These are phyloP conservation scores for Spheniscus mendiculus DNA, from an alignment of 2,113 vertebrate species.

Conservation along the genomic window DNA sequence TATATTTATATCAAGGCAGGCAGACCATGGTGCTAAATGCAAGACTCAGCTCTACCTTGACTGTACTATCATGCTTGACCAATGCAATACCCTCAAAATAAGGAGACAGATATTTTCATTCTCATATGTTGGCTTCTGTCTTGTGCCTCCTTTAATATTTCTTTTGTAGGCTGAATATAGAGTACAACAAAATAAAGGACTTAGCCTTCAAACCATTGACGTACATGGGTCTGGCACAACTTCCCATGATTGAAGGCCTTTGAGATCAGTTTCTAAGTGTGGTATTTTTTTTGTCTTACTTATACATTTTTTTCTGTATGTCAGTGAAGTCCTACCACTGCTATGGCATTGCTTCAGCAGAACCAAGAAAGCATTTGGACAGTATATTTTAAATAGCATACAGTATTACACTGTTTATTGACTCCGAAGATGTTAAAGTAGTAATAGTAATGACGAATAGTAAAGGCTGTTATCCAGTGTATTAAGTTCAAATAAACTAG, in stretches of 20 bases:
- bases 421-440: not conserved
- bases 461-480: not conserved
- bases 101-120: not conserved
- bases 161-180: not conserved
- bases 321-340: not conserved
- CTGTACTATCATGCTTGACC: not conserved
- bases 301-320: not conserved
- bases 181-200: not conserved
- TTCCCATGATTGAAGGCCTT: not conserved
- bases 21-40: not conserved
- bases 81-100: not conserved
- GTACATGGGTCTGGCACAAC: not conserved
- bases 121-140: not conserved
- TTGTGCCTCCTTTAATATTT: not conserved
- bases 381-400: not conserved
- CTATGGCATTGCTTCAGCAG: not conserved
- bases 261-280: not conserved
- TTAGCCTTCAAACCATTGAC: not conserved
- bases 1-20: rapidly evolving
- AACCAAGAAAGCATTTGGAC: not conserved
- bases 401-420: not conserved
- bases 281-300: not conserved
- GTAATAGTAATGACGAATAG: not conserved
- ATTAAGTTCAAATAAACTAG: not conserved
- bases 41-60: not conserved